Percentiles rank a stretch among this genome's conserved stretches.
Conservation (phyloP, 2,797 vertebrate genomes). For the Lagorchestes hirsutus region DNA sequence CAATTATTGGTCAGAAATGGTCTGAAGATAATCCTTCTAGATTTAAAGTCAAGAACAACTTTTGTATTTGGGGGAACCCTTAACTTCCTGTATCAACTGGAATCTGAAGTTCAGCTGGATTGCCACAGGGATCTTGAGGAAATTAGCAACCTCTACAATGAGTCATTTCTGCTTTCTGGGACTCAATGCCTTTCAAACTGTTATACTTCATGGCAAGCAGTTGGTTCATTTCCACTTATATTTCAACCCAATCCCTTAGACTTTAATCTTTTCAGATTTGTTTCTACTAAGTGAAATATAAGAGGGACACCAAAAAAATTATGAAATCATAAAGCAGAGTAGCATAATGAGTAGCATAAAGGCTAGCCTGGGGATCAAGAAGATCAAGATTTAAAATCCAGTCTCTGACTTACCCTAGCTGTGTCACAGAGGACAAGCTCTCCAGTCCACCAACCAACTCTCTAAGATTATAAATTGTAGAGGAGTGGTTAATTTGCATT, state of each 20-base stretch:
- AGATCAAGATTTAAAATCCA: background rate
- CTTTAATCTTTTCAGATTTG: background rate
- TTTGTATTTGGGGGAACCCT: background rate
- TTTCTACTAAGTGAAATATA: background rate
- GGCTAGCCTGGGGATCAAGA: background rate
- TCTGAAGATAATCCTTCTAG: background rate
- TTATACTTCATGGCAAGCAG: background rate
- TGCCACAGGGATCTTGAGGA: background rate
- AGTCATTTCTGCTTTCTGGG: background rate
- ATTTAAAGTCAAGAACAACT: background rate
- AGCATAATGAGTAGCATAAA: background rate
- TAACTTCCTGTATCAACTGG: background rate
- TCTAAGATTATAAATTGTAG: background rate
- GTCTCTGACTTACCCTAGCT: background rate
- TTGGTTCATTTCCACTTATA: background rate
- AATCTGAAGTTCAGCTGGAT: background rate
- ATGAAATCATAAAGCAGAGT: background rate
- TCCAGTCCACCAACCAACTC: background rate
- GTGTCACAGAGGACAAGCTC: background rate
- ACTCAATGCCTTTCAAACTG: background rate
- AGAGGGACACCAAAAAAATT: background rate
- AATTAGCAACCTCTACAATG: background rate
- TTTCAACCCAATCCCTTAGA: background rate
- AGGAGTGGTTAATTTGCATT: background rate
- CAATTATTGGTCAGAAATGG: background rate